Base-by-base conservation (phyloP, 2,888 invertebrate genomes). In the Atethmia centrago region DNA sequence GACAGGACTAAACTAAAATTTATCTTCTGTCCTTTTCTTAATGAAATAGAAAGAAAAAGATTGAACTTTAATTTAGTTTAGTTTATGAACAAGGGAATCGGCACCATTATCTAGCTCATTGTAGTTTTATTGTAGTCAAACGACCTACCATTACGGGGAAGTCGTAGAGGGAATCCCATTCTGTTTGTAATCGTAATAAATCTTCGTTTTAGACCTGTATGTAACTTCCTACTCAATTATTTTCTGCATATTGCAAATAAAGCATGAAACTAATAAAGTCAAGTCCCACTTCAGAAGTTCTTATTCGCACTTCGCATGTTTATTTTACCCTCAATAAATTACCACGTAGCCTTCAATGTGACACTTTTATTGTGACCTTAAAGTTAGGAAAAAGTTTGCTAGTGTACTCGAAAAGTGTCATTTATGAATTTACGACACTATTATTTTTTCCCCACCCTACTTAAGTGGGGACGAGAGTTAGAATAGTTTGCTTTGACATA, bases 311-410 rank as follows among this genome's bases (percentile, higher is more conserved):
- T 83, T 79, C 82, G 82, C 83, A 86, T 87, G 85, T 91, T 89
- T 89, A 88, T 87, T 88, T 87, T 89, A 79, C 83, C 81, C 79
- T 77, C 89, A 82, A 92, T 93, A 93, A 93, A 93, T 93, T 90
- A 90, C 86, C 83, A 83, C 87, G 88, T 83, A 90, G 87, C 88
- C 90, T 87, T 89, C 88, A 80, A 87, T 89, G 88, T 90, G 93
- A 91, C 93, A 90, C 84, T 93, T 93, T 93, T 92, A 93, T 92
- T 91, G 92, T 91, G 88, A 92, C 93, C 93, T 93, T 92, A 90
- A 91, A 92, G 93, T 90, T 93, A 87, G 85, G 86, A 80, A 87
- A 87, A 91, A 92, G 87, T 91, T 93, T 84, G 85, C 85, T 81
- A 87, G 89, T 88, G 78, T 85, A 88, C 89, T 89, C 87, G 85